phyloP scores from a whole-genome alignment of 2,888 invertebrate species.

The Hipparchia semele region DNA sequence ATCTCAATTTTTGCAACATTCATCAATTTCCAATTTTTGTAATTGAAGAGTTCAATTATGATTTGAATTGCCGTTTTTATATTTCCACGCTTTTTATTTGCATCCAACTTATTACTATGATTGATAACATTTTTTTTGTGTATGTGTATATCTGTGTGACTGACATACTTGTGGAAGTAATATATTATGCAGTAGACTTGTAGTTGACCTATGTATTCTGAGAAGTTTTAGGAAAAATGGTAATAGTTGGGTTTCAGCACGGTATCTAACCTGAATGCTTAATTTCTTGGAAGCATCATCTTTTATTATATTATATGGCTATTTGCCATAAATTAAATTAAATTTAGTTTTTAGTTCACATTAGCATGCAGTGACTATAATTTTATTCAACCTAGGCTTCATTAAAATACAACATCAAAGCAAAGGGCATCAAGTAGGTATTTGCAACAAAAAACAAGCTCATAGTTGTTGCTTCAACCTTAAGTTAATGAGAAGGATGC shows the following conservation, averaged over 20 bases:
- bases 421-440: constrained; percentile 44
- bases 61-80: no score
- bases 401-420: constrained; percentile 41
- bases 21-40: not conserved
- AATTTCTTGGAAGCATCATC: no score
- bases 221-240: no score
- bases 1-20: not conserved
- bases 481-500: constrained; percentile 40
- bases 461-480: constrained; percentile 36
- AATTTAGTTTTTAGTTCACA: constrained; percentile 28
- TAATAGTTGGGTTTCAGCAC: no score
- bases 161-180: no score
- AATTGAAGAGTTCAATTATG: not conserved
- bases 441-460: constrained; percentile 43
- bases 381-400: constrained; percentile 39
- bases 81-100: no score
- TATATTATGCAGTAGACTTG: no score
- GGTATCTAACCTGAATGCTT: no score
- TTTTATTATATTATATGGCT: constrained; percentile 2
- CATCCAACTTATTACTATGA: no score
- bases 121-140: no score
- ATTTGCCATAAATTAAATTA: not conserved
- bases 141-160: no score
- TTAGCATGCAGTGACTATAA: constrained; percentile 29
- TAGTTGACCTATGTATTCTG: no score